Evolutionary conservation across 2,888 invertebrate genomes (phyloP).

Genomic region (Limnephilus rhombicus): DNA sequence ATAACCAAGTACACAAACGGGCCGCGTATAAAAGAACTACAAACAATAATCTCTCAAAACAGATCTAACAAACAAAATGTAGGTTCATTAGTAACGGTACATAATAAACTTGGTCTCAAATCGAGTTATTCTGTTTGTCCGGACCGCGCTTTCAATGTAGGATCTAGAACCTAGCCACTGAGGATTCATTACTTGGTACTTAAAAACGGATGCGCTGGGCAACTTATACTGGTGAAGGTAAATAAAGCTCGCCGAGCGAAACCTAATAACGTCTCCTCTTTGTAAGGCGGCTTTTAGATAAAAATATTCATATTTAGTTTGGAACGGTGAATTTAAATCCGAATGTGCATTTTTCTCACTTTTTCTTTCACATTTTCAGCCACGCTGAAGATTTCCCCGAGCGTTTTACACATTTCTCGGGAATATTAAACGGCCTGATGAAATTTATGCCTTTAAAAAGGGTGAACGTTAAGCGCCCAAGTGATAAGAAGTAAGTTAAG

Average conservation of each 20-base stretch:
- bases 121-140: conserved; percentile 32
- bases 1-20: neutral
- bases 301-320: conserved; percentile 6
- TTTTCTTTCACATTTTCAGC: neutral
- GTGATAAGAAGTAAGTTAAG: conserved; percentile 15
- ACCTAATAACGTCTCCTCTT: conserved; percentile 21
- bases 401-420: neutral
- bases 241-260: conserved; percentile 17
- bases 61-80: conserved; percentile 17
- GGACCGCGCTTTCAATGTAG: conserved; percentile 19
- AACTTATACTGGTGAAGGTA: conserved; percentile 7
- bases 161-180: neutral
- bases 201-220: conserved; percentile 36
- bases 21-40: neutral
- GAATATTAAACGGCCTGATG: neutral
- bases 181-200: conserved; percentile 34
- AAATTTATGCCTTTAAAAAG: conserved; percentile 18
- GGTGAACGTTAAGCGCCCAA: neutral
- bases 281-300: conserved; percentile 29
- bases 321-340: neutral
- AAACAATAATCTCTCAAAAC: neutral
- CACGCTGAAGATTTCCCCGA: neutral
- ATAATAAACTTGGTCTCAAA: conserved; percentile 31
- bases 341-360: conserved; percentile 12
- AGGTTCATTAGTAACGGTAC: conserved; percentile 26